Evolutionary conservation across 2,113 vertebrate species (phyloP).

Genomic region (Galemys pyrenaicus): DNA sequence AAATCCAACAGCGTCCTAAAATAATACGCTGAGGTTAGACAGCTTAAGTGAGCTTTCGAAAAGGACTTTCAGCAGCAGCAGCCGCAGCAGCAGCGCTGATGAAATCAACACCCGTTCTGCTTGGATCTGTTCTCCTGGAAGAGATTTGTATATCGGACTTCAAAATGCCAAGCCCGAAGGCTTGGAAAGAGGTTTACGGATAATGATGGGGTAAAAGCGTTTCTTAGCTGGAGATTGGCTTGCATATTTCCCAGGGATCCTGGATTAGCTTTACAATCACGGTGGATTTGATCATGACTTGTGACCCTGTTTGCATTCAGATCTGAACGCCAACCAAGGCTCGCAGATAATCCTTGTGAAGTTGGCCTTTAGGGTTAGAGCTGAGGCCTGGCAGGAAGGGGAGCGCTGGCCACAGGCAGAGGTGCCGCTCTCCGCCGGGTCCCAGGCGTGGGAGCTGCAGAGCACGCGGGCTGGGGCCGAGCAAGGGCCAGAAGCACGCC

Average conservation of each 20-base stretch:
- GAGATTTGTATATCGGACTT: not conserved
- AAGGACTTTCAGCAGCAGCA: constrained; percentile 22
- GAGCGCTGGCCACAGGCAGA: not conserved
- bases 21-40: constrained; percentile 78
- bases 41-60: constrained; percentile 75
- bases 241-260: not conserved
- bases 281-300: not conserved
- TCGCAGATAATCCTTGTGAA: not conserved
- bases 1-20: constrained; percentile 72
- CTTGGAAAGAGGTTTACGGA: not conserved
- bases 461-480: not conserved
- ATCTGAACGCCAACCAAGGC: not conserved
- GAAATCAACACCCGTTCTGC: not conserved
- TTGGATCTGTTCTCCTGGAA: not conserved
- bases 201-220: not conserved
- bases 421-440: not conserved
- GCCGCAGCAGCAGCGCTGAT: not conserved
- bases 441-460: not conserved
- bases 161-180: not conserved
- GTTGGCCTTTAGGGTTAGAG: not conserved
- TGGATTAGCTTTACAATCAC: not conserved
- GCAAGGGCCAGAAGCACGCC: not conserved
- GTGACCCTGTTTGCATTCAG: not conserved
- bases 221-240: not conserved
- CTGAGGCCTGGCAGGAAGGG: not conserved